A percentile compares a stretch with the other conserved stretches of the same genome.
Evolutionary conservation across 2,113 vertebrate genomes (phyloP).

Genomic region (Hystrix cristata): DNA sequence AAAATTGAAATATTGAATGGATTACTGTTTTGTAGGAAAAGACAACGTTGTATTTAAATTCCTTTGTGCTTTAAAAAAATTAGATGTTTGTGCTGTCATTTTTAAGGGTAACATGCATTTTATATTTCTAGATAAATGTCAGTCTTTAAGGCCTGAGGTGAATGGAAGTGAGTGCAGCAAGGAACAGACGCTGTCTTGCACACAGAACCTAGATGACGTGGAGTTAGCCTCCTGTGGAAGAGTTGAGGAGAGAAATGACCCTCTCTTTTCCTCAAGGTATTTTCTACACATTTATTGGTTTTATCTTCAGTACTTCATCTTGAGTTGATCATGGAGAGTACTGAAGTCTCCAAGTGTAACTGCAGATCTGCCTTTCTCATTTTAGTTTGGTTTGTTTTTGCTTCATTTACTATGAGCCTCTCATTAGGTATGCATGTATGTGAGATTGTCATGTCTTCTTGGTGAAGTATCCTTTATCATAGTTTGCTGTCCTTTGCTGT

Average conservation of each 20-base stretch:
- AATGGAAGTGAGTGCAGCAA: slow-evolving; percentile 56
- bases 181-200: slow-evolving; percentile 7
- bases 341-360: not conserved
- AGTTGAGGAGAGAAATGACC: slow-evolving; percentile 48
- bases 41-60: not conserved
- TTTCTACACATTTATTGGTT: slow-evolving; percentile 29
- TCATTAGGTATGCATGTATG: not conserved
- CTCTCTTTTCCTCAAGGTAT: slow-evolving; percentile 82
- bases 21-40: slow-evolving; percentile 57
- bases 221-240: slow-evolving; percentile 45
- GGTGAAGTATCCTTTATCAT: slow-evolving; percentile 4
- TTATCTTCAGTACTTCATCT: slow-evolving; percentile 10
- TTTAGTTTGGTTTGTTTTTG: not conserved
- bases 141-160: slow-evolving; percentile 22
- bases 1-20: not conserved
- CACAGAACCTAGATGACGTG: slow-evolving; percentile 55
- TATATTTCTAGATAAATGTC: slow-evolving; percentile 78
- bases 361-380: not conserved
- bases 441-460: slow-evolving; percentile 2
- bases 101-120: slow-evolving; percentile 58
- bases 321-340: not conserved
- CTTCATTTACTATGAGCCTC: slow-evolving; percentile 8
- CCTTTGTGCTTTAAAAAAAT: slow-evolving; percentile 37
- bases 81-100: not conserved
- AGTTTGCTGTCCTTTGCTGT: not conserved